Evolutionary conservation across 2,888 invertebrate species (phyloP).

Genomic region (Acleris laterana): DNA sequence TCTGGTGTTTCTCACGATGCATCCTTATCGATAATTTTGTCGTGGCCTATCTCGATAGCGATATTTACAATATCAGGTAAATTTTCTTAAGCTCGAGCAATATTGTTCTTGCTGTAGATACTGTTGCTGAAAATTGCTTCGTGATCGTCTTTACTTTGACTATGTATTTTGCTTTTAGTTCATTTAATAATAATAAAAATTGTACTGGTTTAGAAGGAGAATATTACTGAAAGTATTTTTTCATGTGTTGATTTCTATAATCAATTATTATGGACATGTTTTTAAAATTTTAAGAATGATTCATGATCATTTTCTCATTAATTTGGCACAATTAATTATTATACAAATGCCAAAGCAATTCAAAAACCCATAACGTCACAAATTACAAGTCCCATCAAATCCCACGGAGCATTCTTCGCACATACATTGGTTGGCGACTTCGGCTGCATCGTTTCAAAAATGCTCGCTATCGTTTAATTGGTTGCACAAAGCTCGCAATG

Average conservation of each 20-base stretch:
- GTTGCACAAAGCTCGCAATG: slow-evolving; percentile 22
- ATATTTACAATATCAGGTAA: slow-evolving; percentile 37
- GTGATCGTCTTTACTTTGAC: not conserved
- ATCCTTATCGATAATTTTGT: slow-evolving; percentile 40
- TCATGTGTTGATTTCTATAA: too few species aligned
- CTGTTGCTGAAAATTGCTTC: slow-evolving; percentile 1
- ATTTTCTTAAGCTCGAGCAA: slow-evolving; percentile 37
- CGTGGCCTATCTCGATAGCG: slow-evolving; percentile 39
- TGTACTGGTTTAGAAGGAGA: too few species aligned
- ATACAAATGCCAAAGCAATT: too few species aligned
- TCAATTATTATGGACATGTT: too few species aligned
- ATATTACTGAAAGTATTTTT: too few species aligned
- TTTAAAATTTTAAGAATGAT: too few species aligned
- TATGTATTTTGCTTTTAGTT: not conserved
- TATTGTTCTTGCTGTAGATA: slow-evolving; percentile 26
- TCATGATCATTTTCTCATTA: too few species aligned
- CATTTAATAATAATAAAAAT: not conserved
- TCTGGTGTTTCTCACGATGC: slow-evolving; percentile 34
- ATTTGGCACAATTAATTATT: too few species aligned
- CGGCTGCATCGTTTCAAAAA: slow-evolving; percentile 9
- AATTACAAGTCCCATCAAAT: slow-evolving; percentile 4
- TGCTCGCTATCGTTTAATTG: slow-evolving; percentile 30
- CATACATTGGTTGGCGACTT: slow-evolving; percentile 6
- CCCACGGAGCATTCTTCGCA: slow-evolving; percentile 1
- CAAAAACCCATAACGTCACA: too few species aligned